Evolutionary conservation across 2,888 invertebrate genomes (phyloP), one percentile per base, ranked within the genome.

Genomic region (Plusia festucae): DNA sequence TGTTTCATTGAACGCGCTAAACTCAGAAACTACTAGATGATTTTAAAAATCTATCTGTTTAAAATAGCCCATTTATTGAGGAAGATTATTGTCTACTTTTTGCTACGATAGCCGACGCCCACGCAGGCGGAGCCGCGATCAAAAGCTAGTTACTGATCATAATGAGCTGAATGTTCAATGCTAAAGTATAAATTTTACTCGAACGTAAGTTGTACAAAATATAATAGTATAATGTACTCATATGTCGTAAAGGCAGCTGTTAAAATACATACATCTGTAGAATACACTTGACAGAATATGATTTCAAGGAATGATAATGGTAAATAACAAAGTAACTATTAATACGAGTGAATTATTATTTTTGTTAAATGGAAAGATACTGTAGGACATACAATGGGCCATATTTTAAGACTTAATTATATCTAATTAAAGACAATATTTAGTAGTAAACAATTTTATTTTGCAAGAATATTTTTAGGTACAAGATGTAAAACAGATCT

Each of bases 401-500:
- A 40, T 15, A 6, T 15, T n/a, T 40, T 6, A 34, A 15, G 9
- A 13, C 34, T 13, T 15, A 34, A 15, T 0, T 9, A 13, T 2
- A n/a, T 7, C 40, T n/a, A 40, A n/a, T 7, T 2, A 34, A 15
- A 34, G 5, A n/a, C n/a, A n/a, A n/a, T n/a, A n/a, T n/a, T n/a
- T n/a, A n/a, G n/a, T n/a, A n/a, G n/a, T n/a, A n/a, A n/a, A n/a
- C n/a, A 40, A n/a, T n/a, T 1, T n/a, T 40, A n/a, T 40, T 40
- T 2, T 27, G 9, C 11, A n/a, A 44, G 16, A 54, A 22, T 9
- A 8, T 51, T 58, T 32, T 49, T 27, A 7, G 13, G 27, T 11
- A 0, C 15, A 11, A 46, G 22, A 60, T 22, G 44, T 30, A 16
- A 71, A 49, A 5, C 34, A 64, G 27, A 27, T 44, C 61, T 58